A percentile compares a stretch with the other conserved stretches of the same genome.
Conservation (phyloP, 2,797 vertebrate genomes). For the Coendou prehensilis region DNA sequence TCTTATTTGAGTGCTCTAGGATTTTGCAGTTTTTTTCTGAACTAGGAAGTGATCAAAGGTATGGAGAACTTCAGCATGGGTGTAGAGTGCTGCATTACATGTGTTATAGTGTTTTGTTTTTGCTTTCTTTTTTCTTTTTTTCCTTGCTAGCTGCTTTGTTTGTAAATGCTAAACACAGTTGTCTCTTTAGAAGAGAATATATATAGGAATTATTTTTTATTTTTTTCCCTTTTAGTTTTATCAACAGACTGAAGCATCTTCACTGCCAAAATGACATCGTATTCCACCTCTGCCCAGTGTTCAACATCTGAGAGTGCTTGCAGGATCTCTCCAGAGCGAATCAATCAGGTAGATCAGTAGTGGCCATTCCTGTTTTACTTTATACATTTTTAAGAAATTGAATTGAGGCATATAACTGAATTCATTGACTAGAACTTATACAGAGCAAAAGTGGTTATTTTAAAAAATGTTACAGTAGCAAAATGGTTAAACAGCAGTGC, state of each 20-base stretch:
- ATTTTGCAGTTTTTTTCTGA: neutral
- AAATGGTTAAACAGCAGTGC: neutral
- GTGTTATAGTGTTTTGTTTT: neutral
- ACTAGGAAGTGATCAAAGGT: neutral
- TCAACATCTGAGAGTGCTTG: conserved; percentile 90
- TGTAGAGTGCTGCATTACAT: neutral
- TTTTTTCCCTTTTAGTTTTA: conserved; percentile 71
- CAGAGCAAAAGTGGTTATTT: conserved; percentile 6
- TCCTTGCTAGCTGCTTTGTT: neutral
- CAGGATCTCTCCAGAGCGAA: conserved; percentile 91
- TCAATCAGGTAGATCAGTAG: conserved; percentile 91
- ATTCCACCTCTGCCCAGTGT: conserved; percentile 89
- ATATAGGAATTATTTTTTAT: conserved; percentile 27
- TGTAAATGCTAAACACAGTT: conserved; percentile 66
- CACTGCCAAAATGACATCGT: conserved; percentile 94
- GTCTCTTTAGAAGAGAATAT: conserved; percentile 47
- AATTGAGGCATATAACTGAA: neutral
- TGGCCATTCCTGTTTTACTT: conserved; percentile 22
- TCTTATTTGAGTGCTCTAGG: neutral
- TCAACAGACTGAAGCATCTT: conserved; percentile 83
- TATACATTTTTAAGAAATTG: conserved; percentile 19
- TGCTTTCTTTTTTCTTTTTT: neutral
- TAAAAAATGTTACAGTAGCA: neutral
- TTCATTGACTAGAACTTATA: conserved; percentile 41
- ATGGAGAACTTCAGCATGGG: neutral